These are phyloP conservation scores for Emydura subglobosa DNA, from an alignment of 2,113 vertebrate genomes.

Conservation along the genomic window DNA sequence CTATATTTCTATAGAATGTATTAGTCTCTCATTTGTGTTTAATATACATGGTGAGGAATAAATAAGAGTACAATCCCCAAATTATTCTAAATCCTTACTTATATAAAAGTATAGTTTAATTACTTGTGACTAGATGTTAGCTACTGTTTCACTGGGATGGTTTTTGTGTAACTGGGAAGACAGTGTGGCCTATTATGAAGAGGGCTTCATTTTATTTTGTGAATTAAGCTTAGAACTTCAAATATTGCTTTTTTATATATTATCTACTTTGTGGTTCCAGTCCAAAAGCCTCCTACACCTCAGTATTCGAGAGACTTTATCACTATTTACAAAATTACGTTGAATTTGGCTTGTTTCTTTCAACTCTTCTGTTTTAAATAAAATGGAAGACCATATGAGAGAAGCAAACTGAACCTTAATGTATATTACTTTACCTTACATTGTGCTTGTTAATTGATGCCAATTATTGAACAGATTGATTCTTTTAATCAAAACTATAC, in stretches of 20 bases:
- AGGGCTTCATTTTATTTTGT: neutral
- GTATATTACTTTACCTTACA: neutral
- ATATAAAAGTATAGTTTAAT: neutral
- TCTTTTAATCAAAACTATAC: neutral
- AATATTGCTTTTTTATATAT: neutral
- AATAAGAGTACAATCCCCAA: neutral
- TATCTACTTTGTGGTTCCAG: neutral
- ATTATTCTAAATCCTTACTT: neutral
- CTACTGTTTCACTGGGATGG: neutral
- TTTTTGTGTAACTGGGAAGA: neutral
- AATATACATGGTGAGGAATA: neutral
- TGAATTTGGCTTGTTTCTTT: constrained; percentile 8
- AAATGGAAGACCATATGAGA: neutral
- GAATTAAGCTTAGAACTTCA: neutral
- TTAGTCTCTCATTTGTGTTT: neutral
- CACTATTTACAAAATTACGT: constrained; percentile 20
- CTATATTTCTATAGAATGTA: neutral
- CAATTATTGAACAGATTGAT: neutral
- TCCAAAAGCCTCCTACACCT: neutral
- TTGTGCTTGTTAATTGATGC: constrained; percentile 18
- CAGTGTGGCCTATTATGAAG: neutral
- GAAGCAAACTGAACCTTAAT: neutral
- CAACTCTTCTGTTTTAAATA: constrained; percentile 29
- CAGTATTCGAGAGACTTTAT: neutral
- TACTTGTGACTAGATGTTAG: neutral